Evolutionary conservation across 2,797 vertebrate genomes (phyloP).

Genomic region (Thaleichthys pacificus): DNA sequence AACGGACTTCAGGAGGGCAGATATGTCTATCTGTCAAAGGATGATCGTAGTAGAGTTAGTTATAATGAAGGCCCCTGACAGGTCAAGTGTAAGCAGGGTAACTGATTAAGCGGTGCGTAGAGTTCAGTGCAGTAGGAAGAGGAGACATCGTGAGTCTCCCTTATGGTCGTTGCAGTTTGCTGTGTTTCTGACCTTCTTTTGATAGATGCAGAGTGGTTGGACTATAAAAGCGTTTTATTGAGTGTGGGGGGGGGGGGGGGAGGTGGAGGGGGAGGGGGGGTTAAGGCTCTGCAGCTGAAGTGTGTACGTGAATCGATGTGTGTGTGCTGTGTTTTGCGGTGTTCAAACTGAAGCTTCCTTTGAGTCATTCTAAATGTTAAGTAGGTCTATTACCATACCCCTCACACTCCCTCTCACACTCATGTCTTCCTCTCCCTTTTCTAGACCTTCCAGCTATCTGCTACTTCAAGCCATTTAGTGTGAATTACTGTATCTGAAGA

Average conservation of each 20-base stretch:
- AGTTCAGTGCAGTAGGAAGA: too few species aligned
- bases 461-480: conserved; percentile 33
- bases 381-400: not conserved
- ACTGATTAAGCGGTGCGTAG: not conserved
- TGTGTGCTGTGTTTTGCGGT: conserved; percentile 9
- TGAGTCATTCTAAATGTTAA: not conserved
- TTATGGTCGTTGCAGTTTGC: conserved; percentile 14
- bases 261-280: too few species aligned
- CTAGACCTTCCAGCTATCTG: conserved; percentile 40
- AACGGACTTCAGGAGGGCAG: not conserved
- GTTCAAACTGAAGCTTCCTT: conserved; percentile 22
- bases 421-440: conserved; percentile 30
- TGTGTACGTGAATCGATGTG: conserved; percentile 13
- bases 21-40: not conserved
- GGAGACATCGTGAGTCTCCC: too few species aligned
- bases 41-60: not conserved
- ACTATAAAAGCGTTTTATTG: conserved; percentile 16
- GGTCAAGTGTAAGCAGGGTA: not conserved
- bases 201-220: conserved; percentile 21
- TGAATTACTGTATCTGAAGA: conserved; percentile 49
- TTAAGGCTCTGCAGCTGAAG: conserved; percentile 6
- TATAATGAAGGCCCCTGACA: not conserved
- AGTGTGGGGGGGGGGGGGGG: not conserved
- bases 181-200: conserved; percentile 22
- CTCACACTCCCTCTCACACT: not conserved